Evolutionary conservation across 2,113 vertebrate species (phyloP), one percentile per base, ranked within the genome.

Genomic region (Catharus fuscescens): DNA sequence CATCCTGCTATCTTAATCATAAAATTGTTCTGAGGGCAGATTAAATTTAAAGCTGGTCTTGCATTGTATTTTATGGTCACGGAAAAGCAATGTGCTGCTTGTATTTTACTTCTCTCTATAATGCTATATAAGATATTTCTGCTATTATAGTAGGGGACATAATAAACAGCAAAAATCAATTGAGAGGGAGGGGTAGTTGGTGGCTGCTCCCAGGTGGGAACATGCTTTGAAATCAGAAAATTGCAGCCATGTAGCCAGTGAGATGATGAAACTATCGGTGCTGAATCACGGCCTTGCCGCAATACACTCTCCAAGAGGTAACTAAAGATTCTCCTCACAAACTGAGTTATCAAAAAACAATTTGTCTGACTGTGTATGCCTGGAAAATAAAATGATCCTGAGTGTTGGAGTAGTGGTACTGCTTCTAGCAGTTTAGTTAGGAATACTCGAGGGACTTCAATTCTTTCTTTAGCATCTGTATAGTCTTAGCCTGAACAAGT

Each of bases 241-340:
- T 90, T 80, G 73, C 73, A 95, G 56, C 57, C 36, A 31, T 71
- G 79, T 92, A 87, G 88, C 45, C 76, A 71, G 83, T 0, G 2
- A 96, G 62, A 65, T 91, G 80, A 91, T 93, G 94, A 80, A 92
- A 84, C 50, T 78, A 36, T 78, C 7, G 3, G 56, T 28, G 42
- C 69, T 90, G 82, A 92, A 93, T 91, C 73, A 71, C 87, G 90
- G 57, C 45, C 14, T 48, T 88, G 26, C 62, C 2, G 0, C 62
- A 94, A 91, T 86, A 82, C 42, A 24, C 36, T 15, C 74, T 73
- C 45, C 64, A 77, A 96, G 94, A 96, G 76, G 82, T 84, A 94
- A 89, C 93, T 97, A 95, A 95, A 91, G 93, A 81, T 94, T 96
- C 92, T 86, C 86, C 76, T 96, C 82, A 80, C 80, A 93, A 93